Conservation (phyloP, 1,140 invertebrate species). For the Cardiocondyla obscurior region DNA sequence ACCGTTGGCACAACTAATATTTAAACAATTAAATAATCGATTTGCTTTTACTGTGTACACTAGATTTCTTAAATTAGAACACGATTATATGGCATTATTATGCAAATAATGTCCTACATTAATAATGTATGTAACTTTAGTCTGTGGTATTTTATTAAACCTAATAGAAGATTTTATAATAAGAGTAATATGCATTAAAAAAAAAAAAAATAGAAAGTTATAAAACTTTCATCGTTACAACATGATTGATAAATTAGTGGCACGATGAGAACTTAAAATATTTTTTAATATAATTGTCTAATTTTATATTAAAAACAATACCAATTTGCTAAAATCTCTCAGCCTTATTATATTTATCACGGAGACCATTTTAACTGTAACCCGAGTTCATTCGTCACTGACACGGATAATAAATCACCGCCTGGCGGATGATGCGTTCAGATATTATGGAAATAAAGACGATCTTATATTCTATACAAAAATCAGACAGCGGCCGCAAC, state of each 20-base stretch:
- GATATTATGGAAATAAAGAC: constrained; percentile 37
- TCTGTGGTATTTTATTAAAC: not conserved
- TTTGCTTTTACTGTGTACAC: not conserved
- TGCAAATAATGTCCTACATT: not conserved
- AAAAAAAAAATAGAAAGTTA: not conserved
- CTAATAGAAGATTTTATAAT: not conserved
- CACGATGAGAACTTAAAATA: not conserved
- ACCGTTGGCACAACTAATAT: constrained; percentile 1
- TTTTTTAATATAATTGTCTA: not conserved
- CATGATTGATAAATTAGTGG: not conserved
- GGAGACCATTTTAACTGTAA: constrained; percentile 16
- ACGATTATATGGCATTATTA: not conserved
- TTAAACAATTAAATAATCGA: constrained; percentile 13
- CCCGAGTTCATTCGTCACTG: constrained; percentile 18
- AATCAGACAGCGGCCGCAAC: constrained; percentile 15
- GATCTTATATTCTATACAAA: constrained; percentile 21
- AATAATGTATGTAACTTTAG: not conserved
- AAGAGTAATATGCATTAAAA: not conserved
- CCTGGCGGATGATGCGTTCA: not conserved
- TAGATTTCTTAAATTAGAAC: not conserved
- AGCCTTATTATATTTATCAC: constrained; percentile 2
- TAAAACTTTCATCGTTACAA: not conserved
- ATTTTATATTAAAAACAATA: not conserved
- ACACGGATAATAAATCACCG: not conserved
- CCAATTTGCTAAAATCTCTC: not conserved